phyloP scores from a whole-genome alignment of 2,113 vertebrate species.

The Phocoena sinus region DNA sequence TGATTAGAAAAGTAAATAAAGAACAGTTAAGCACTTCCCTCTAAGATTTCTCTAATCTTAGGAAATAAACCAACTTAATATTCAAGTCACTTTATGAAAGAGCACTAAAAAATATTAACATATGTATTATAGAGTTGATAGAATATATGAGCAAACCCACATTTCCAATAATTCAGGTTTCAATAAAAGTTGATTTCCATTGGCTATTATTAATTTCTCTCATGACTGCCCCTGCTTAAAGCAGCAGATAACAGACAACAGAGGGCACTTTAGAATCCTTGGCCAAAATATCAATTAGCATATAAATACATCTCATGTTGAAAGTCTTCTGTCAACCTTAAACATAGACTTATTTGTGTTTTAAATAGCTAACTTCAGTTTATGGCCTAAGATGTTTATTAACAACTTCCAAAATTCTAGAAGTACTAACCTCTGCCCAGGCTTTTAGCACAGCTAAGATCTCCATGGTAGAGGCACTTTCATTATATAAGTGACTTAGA shows the following conservation, averaged over 20 bases:
- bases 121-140: background rate
- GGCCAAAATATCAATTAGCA: background rate
- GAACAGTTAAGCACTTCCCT: background rate
- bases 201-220: background rate
- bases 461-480: slow-evolving; percentile 94
- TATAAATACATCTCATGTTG: background rate
- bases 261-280: background rate
- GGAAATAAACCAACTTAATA: slow-evolving; percentile 29
- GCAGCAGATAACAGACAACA: background rate
- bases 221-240: background rate
- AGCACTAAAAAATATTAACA: background rate
- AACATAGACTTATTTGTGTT: background rate
- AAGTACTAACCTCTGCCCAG: slow-evolving; percentile 91
- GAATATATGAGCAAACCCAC: background rate
- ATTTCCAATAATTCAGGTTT: slow-evolving; percentile 12
- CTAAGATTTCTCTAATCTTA: background rate
- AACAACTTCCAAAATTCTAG: background rate
- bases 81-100: background rate
- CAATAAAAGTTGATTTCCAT: background rate
- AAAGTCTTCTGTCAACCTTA: slow-evolving; percentile 20
- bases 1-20: background rate
- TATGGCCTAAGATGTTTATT: background rate
- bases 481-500: slow-evolving; percentile 87
- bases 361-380: slow-evolving; percentile 28
- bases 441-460: slow-evolving; percentile 93